These are phyloP conservation scores for Drosophila kepulauana DNA, from an alignment of 1,140 invertebrate species.

Conservation along the genomic window DNA sequence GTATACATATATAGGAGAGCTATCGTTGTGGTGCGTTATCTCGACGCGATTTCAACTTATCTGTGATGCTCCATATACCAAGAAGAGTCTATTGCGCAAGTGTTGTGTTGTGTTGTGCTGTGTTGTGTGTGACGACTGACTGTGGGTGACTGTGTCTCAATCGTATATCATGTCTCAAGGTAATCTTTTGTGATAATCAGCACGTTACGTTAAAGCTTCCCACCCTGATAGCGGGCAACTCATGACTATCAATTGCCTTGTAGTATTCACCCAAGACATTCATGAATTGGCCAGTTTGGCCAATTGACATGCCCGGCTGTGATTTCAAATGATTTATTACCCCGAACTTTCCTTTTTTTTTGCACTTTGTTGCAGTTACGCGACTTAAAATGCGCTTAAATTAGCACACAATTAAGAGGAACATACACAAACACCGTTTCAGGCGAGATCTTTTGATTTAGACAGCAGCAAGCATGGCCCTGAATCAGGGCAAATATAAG, in stretches of 20 bases:
- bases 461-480: conserved; percentile 56
- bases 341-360: not conserved
- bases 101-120: not conserved
- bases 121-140: conserved; percentile 7
- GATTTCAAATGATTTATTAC: conserved; percentile 20
- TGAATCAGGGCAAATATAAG: conserved; percentile 81
- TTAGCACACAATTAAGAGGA: not conserved
- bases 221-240: conserved; percentile 27
- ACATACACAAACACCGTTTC: not conserved
- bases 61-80: conserved; percentile 68
- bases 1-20: not conserved
- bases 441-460: not conserved
- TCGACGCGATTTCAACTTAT: conserved; percentile 60
- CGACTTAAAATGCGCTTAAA: conserved; percentile 8
- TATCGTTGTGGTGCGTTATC: conserved; percentile 46
- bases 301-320: conserved; percentile 12
- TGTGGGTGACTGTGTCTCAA: too few relatives aligned
- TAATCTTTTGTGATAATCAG: conserved; percentile 74
- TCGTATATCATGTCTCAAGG: conserved; percentile 74
- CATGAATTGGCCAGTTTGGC: conserved; percentile 16
- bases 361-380: not conserved
- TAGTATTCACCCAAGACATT: conserved; percentile 12
- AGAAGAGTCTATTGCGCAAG: conserved; percentile 53
- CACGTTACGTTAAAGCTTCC: conserved; percentile 41
- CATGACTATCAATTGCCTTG: conserved; percentile 33